These are phyloP conservation scores for Malurus splendens DNA, from an alignment of 2,797 vertebrate genomes.

Conservation along the genomic window DNA sequence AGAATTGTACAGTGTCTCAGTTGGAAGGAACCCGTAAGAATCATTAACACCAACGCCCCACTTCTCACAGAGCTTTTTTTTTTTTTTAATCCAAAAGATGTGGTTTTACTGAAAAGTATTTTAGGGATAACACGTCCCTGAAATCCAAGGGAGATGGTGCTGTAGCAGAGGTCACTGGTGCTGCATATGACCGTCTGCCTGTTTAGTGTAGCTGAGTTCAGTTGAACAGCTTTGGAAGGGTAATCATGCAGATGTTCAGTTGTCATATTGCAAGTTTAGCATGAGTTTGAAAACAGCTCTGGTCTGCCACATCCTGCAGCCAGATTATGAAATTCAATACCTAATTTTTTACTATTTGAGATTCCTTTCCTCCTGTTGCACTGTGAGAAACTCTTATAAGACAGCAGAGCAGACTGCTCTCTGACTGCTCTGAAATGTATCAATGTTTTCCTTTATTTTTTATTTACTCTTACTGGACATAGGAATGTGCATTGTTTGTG, in stretches of 20 bases:
- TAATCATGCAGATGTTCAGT: not conserved
- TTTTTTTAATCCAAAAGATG: not conserved
- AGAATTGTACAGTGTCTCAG: not conserved
- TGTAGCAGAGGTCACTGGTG: not conserved
- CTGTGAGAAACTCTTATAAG: not conserved
- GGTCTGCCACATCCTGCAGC: rapidly evolving
- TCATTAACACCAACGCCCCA: rapidly evolving
- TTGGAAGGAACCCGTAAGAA: rapidly evolving
- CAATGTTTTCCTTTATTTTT: not conserved
- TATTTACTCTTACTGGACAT: not conserved
- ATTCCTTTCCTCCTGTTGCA: not conserved
- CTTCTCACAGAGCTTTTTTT: not conserved
- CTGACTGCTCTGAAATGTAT: not conserved
- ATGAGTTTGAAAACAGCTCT: rapidly evolving
- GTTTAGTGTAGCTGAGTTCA: not conserved
- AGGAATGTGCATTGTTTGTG: rapidly evolving
- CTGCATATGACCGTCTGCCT: rapidly evolving
- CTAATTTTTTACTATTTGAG: not conserved
- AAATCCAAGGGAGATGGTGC: not conserved
- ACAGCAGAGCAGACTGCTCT: not conserved
- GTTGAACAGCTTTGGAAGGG: not conserved
- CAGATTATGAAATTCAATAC: not conserved
- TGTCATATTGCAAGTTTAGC: not conserved
- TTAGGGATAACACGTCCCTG: rapidly evolving
- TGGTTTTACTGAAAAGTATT: not conserved